These are phyloP conservation scores for Eolophus roseicapilla DNA, from an alignment of 2,113 vertebrate genomes.

Conservation along the genomic window DNA sequence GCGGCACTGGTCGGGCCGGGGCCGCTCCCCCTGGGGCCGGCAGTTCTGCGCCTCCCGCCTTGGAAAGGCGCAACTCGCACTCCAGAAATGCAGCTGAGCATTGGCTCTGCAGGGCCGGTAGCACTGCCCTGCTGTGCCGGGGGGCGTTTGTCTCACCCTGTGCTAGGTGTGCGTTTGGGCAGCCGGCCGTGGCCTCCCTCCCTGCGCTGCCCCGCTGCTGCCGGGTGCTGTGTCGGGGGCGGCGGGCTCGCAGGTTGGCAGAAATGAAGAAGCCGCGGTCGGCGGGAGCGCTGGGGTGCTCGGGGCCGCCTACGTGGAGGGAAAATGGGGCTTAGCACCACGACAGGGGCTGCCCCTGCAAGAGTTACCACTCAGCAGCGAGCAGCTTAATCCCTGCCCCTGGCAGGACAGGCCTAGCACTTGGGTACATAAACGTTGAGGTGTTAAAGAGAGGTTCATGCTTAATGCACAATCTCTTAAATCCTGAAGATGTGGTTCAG, in stretches of 20 bases:
- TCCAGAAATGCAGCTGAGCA: neutral
- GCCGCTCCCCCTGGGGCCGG: too few relatives aligned
- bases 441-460: neutral
- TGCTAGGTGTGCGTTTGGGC: neutral
- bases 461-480: neutral
- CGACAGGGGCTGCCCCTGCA: neutral
- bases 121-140: neutral
- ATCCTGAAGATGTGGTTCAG: neutral
- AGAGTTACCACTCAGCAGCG: fast-evolving
- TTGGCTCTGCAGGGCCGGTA: conserved; percentile 74
- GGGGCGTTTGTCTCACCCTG: neutral
- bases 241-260: neutral
- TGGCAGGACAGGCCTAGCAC: neutral
- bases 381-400: neutral
- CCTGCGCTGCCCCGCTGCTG: too few relatives aligned
- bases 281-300: neutral
- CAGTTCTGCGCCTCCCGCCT: neutral
- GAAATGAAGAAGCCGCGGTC: neutral
- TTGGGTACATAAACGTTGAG: fast-evolving
- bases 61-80: neutral
- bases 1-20: neutral
- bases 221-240: neutral
- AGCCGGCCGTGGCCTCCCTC: neutral
- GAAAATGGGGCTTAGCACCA: neutral
- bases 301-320: neutral